Base-by-base conservation (phyloP, 2,888 invertebrate genomes). In the Drosophila longiperda region DNA sequence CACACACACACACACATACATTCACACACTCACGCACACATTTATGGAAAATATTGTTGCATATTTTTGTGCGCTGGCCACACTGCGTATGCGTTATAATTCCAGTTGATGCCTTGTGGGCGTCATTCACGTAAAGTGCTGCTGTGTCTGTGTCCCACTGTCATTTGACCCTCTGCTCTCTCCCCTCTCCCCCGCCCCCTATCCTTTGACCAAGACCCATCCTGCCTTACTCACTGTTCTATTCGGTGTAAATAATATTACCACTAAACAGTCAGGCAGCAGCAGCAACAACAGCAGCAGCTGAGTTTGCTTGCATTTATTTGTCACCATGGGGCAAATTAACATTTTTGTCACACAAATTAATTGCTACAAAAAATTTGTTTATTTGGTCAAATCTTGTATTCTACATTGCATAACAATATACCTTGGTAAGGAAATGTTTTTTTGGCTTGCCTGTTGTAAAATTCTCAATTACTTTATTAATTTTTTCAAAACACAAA, bases 41-140 rank as follows among this genome's bases (percentile, higher is more conserved):
- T 32, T 32, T 40, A 40, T 15, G 20, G 52, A 48, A 61, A 73
- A 73, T 75, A 53, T 60, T 76, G 70, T 73, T 84, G 82, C 75
- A 80, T 74, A 80, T 65, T 76, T 77, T 62, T 76, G 80, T 68
- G 74, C 67, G 73, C 63, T 23, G n/a, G 68, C 50, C 59, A 68
- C 65, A 54, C 66, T 73, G 83, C 80, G 77, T 74, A 74, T 77
- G 76, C 66, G 80, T 76, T 78, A 87, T 86, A 86, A 83, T 83
- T 78, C 70, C 67, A 68, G 74, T 85, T 86, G 85, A 87, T 85
- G 87, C 85, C 80, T 75, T 76, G 61, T 58, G 85, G 87, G 81
- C 83, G 66, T 81, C 85, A 78, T 87, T 85, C 85, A 60, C 87
- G 87, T 86, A 87, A 86, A 85, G 81, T 87, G 87, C 83, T 81